phyloP scores from a whole-genome alignment of 1,140 invertebrate species.

The Nephila pilipes region DNA sequence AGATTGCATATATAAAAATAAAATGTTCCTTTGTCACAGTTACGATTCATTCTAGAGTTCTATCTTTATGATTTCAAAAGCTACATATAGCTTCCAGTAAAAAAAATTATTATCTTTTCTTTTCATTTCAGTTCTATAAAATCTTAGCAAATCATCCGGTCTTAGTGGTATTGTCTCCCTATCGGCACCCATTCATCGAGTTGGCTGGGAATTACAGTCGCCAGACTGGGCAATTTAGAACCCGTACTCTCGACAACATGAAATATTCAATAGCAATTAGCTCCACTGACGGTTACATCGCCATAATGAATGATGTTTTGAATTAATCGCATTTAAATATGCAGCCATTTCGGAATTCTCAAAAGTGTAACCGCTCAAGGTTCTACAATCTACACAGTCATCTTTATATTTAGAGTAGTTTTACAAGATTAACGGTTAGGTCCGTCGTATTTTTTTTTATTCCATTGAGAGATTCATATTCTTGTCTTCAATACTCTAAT shows the following conservation, averaged over 20 bases:
- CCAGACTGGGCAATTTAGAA: not conserved
- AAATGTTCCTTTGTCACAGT: no score
- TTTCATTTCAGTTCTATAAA: no score
- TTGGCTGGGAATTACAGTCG: not conserved
- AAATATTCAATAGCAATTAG: slow-evolving; percentile 22
- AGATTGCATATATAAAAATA: no score
- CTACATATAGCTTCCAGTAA: no score
- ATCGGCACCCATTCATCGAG: not conserved
- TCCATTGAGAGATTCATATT: not conserved
- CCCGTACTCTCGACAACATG: not conserved
- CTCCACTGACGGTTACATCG: not conserved
- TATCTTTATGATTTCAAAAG: no score
- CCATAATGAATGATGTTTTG: slow-evolving; percentile 10
- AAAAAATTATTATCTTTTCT: no score
- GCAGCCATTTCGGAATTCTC: not conserved
- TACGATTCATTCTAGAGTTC: no score
- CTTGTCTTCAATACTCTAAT: not conserved
- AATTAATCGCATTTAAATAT: slow-evolving; percentile 9
- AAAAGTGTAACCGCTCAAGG: not conserved
- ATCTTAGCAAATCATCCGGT: no score
- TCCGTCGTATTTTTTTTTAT: not conserved
- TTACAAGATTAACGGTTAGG: not conserved
- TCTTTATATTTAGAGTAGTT: not conserved
- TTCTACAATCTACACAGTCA: not conserved
- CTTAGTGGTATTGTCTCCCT: no score